Evolutionary conservation across 2,113 vertebrate genomes (phyloP), one percentile per base, ranked within the genome.

Genomic region (Sander vitreus): DNA sequence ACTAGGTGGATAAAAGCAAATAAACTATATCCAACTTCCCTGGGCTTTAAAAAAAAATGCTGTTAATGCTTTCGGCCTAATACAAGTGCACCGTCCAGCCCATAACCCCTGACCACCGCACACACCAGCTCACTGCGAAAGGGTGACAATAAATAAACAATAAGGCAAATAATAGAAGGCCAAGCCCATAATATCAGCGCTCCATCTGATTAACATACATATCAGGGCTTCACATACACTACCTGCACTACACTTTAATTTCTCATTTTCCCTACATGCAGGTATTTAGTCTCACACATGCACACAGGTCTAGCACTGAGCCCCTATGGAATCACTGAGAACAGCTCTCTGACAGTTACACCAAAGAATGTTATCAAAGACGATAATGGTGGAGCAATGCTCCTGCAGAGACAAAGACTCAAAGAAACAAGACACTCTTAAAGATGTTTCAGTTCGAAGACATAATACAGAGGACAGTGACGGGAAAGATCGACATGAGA

Each of bases 101-200:
- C 39, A 6, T 78, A 64, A 45, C 43, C 63, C 36, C 70, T 71
- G 67, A 78, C 63, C 62, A 47, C 63, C 45, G n/a, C 58, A 67
- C 81, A 80, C 30, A 64, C 53, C 73, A 39, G 62, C 76, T 76
- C 36, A 10, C 30, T 11, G 27, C 23, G 50, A 82, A 60, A 73
- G 47, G 69, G 78, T 47, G 83, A 73, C 63, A 68, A 69, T 4
- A 70, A 91, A 92, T 93, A 91, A 91, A 86, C n/a, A 89, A 85
- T 77, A 90, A 86, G 73, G 25, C 30, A 1, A 54, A 45, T 89
- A 76, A 87, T 60, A 78, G 62, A 80, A 53, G 63, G 53, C 71
- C 68, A 65, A 78, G 45, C 67, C 65, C 45, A 47, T 93, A 85
- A 93, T 91, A 78, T 67, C 59, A 36, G 30, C 85, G 85, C 72